Evolutionary conservation across 1,140 invertebrate genomes (phyloP).

Genomic region (Lucilia cuprina): DNA sequence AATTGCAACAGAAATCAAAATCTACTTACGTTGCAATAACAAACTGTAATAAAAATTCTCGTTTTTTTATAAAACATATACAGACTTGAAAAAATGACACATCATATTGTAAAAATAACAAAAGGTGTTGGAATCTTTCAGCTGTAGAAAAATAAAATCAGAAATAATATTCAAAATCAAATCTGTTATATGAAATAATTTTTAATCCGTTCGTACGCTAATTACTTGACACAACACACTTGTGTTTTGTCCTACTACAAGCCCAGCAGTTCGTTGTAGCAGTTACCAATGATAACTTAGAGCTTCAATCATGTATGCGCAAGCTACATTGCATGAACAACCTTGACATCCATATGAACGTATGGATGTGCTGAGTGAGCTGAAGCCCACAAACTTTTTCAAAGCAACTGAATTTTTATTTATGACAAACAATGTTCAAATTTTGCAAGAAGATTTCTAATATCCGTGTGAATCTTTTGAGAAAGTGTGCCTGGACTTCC

Average conservation of each 20-base stretch:
- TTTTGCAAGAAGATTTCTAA: too few relatives aligned
- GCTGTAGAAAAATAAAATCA: background rate
- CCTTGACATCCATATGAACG: too few relatives aligned
- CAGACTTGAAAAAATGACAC: background rate
- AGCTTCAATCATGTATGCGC: too few relatives aligned
- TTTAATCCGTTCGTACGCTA: conserved; percentile 40
- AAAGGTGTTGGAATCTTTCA: background rate
- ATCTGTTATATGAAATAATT: conserved; percentile 30
- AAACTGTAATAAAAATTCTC: background rate
- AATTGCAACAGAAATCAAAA: background rate
- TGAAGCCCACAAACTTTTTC: too few relatives aligned
- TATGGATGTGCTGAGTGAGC: too few relatives aligned
- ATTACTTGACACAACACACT: conserved; percentile 34
- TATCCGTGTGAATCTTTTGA: too few relatives aligned
- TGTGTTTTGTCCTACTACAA: background rate
- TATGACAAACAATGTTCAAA: too few relatives aligned
- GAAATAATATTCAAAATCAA: background rate
- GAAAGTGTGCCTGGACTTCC: too few relatives aligned
- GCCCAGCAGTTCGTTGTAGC: too few relatives aligned
- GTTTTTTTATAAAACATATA: background rate
- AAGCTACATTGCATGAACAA: too few relatives aligned
- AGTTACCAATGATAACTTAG: too few relatives aligned
- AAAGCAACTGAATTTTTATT: too few relatives aligned
- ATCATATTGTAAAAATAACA: background rate
- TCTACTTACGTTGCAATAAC: background rate